Base-by-base conservation (phyloP, 2,113 vertebrate genomes). In the Dasyornis broadbenti region DNA sequence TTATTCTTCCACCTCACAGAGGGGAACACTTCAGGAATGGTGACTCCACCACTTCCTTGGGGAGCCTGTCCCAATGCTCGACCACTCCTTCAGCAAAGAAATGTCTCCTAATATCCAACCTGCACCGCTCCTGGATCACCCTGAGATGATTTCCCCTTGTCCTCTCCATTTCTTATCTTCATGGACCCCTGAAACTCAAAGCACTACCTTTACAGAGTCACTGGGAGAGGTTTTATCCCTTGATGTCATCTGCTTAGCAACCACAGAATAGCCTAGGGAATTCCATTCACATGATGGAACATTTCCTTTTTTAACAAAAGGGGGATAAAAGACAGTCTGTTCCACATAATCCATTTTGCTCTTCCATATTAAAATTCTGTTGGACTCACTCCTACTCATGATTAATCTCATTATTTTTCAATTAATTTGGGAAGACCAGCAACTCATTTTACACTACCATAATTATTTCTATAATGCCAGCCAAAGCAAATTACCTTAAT, bases 401-500 rank as follows among this genome's bases (percentile, higher is more conserved):
- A 94, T 73, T 92, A 85, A 93, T 92, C 27, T 87, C 79, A 83
- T 80, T 90, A 92, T 82, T 91, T 27, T 92, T 56, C 79, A 86
- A 82, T 78, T 86, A 88, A 86, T 94, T 73, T 92, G 31, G 9
- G 68, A 93, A 86, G 73, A 76, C 63, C 81, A 91, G 78, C 11
- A 94, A 77, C 40, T 84, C 44, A 70, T 95, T 96, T 90, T 83
- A 59, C 20, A 82, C 35, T 44, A 37, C 50, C 9, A 2, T 73
- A 88, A 95, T 93, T 86, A 92, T 73, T 95, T 90, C 65, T 81
- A 26, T 40, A 92, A 83, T 52, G 22, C 78, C 53, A 77, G 85
- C 52, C 86, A 89, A 89, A 90, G 71, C 22, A 66, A 94, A 95
- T 92, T 81, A 90, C n/a, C 47, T 84, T 92, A 92, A 89, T 54